Conservation (phyloP, 1,140 invertebrate genomes). For the Venturia canescens region DNA sequence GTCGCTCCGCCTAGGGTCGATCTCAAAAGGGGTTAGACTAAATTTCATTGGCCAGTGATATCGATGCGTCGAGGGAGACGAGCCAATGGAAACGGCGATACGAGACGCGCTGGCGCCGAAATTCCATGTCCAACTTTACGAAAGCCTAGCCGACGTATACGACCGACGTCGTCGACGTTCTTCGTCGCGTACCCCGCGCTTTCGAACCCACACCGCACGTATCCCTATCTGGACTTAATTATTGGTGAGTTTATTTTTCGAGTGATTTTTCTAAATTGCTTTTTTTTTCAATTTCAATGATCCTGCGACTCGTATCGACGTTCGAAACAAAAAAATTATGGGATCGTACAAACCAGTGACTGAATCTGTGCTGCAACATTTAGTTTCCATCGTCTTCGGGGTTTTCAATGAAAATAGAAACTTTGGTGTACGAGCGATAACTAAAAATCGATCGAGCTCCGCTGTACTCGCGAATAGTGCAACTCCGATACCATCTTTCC, state of each 20-base stretch:
- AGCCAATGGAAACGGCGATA: conserved; percentile 62
- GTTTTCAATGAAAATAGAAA: background rate
- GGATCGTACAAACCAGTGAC: background rate
- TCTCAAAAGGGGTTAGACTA: conserved; percentile 63
- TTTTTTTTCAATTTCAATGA: conserved; percentile 9
- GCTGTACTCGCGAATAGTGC: conserved; percentile 33
- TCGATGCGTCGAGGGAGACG: conserved; percentile 66
- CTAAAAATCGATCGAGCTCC: conserved; percentile 40
- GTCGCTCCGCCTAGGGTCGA: conserved; percentile 71
- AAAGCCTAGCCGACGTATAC: conserved; percentile 42
- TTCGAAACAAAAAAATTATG: background rate
- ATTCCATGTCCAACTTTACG: conserved; percentile 46
- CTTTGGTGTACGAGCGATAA: conserved; percentile 16
- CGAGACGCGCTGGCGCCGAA: conserved; percentile 62
- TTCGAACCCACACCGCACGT: conserved; percentile 70
- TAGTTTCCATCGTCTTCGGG: background rate
- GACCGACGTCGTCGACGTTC: conserved; percentile 70
- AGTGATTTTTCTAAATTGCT: conserved; percentile 11
- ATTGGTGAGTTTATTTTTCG: conserved; percentile 72
- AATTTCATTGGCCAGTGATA: conserved; percentile 70
- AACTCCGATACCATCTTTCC: background rate
- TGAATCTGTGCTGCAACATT: background rate
- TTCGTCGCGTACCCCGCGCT: conserved; percentile 73
- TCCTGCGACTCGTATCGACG: background rate
- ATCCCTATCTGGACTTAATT: conserved; percentile 75